Conservation (phyloP, 2,113 vertebrate genomes). For the Recurvirostra avosetta region DNA sequence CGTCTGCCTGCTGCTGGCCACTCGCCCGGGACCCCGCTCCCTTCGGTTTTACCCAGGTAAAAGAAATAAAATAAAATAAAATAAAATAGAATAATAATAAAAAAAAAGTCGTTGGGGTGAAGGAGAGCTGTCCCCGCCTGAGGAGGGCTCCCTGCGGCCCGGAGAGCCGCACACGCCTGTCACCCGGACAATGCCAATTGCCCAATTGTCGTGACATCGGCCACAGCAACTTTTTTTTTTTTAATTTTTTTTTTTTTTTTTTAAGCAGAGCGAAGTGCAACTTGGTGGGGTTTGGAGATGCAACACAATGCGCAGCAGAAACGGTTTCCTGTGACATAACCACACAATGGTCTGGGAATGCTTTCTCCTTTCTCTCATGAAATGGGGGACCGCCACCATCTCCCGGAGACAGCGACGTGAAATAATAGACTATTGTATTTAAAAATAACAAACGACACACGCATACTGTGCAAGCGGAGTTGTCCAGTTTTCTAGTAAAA, state of each 20-base stretch:
- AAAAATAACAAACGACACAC: slow-evolving; percentile 51
- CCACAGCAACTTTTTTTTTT: slow-evolving; percentile 13
- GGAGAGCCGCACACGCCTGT: not conserved
- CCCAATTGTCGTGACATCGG: slow-evolving; percentile 6
- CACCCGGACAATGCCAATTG: not conserved
- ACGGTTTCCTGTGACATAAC: slow-evolving; percentile 55
- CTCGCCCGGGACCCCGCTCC: not conserved
- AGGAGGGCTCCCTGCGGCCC: not conserved
- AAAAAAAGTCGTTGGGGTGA: not conserved
- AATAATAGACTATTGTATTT: slow-evolving; percentile 61
- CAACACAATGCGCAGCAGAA: slow-evolving; percentile 12
- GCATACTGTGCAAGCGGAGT: slow-evolving; percentile 1
- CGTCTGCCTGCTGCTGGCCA: not conserved
- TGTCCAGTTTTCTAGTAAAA: not conserved
- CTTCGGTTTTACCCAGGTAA: not conserved
- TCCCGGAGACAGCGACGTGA: slow-evolving; percentile 41
- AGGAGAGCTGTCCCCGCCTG: not conserved
- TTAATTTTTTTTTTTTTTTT: not conserved
- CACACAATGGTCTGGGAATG: slow-evolving; percentile 43
- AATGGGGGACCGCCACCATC: slow-evolving; percentile 43
- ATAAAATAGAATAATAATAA: not conserved
- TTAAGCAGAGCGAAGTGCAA: not conserved
- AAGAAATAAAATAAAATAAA: not conserved
- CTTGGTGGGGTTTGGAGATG: slow-evolving; percentile 27
- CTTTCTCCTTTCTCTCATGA: slow-evolving; percentile 48